Evolutionary conservation across 2,113 vertebrate genomes (phyloP).

Genomic region (Rafetus swinhoei): DNA sequence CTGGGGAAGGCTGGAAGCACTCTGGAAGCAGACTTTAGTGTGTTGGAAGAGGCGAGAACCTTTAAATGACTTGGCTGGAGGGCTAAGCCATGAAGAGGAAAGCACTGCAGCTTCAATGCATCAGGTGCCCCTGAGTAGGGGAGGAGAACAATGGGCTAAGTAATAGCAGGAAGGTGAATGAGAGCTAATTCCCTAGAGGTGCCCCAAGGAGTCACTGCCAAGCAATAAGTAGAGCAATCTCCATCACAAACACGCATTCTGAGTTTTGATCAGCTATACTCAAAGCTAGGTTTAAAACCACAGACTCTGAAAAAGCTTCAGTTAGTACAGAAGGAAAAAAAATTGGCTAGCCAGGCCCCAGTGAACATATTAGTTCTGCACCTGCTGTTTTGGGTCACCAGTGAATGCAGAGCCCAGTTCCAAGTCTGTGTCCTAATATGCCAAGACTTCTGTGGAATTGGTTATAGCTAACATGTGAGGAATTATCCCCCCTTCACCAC

Average conservation of each 20-base stretch:
- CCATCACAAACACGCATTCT: background rate
- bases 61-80: background rate
- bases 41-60: background rate
- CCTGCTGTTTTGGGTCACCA: background rate
- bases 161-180: background rate
- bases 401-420: background rate
- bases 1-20: background rate
- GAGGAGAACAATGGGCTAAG: background rate
- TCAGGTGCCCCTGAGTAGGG: background rate
- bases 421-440: background rate
- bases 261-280: background rate
- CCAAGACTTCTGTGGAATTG: background rate
- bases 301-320: background rate
- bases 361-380: background rate
- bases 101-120: background rate
- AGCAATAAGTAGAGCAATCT: background rate
- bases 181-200: background rate
- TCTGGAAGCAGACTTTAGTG: background rate
- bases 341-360: background rate
- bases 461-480: background rate
- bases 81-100: background rate
- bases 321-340: background rate
- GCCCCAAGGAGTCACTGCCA: background rate
- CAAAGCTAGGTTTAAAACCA: background rate
- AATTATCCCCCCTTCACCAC: accelerated